Conservation (phyloP, 2,888 invertebrate species). For the Drosophila mercatorum region DNA sequence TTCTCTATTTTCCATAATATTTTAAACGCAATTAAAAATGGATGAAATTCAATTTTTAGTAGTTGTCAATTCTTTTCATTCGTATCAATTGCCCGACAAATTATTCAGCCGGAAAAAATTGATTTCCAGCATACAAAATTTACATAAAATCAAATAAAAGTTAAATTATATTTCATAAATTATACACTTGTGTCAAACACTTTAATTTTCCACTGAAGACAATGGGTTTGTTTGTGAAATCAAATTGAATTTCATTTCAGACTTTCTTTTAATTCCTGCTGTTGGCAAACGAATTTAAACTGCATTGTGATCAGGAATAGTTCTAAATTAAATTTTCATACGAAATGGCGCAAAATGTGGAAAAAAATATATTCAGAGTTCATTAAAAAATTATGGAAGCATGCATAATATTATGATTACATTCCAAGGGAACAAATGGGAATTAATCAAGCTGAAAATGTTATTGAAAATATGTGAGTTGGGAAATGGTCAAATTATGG, state of each 20-base stretch:
- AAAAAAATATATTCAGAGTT: no score
- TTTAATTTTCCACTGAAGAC: background rate
- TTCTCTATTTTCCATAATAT: background rate
- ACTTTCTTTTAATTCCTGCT: background rate
- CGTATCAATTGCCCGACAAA: background rate
- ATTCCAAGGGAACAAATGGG: no score
- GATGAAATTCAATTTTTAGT: background rate
- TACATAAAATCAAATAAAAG: background rate
- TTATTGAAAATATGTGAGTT: no score
- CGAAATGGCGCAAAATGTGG: no score
- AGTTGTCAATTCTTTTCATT: background rate
- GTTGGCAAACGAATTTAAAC: background rate
- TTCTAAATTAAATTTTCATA: no score
- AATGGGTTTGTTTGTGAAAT: background rate
- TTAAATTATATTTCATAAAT: background rate
- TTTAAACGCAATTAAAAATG: background rate
- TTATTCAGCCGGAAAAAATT: background rate
- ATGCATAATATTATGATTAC: no score
- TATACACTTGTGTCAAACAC: background rate
- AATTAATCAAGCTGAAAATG: no score
- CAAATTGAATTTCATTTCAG: background rate
- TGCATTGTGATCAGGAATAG: background rate
- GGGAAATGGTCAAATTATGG: no score
- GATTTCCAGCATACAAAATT: background rate
- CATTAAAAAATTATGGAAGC: no score